A percentile compares a stretch with the other conserved stretches of the same genome.
These are phyloP conservation scores for Limanda limanda DNA, from an alignment of 2,113 vertebrate species.

Conservation along the genomic window DNA sequence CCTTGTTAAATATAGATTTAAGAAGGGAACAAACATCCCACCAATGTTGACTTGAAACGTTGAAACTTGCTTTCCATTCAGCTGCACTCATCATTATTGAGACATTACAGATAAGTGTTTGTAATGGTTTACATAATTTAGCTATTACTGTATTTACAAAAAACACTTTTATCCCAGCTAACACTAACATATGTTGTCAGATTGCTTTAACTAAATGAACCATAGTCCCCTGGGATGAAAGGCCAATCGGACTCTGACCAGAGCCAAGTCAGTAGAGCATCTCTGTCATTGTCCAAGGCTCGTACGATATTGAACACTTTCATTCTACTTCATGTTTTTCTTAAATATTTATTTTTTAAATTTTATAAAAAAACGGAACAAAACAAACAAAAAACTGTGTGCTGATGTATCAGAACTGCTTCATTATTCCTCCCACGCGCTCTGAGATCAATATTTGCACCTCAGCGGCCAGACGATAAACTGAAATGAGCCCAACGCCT, in stretches of 20 bases:
- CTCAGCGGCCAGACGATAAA: conserved; percentile 50
- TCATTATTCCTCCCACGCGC: conserved; percentile 69
- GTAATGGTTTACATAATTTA: not conserved
- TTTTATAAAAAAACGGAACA: conserved; percentile 2
- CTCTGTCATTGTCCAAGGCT: conserved; percentile 18
- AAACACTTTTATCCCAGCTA: too few relatives aligned
- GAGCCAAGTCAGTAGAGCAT: conserved; percentile 64
- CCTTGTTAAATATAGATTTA: conserved; percentile 23
- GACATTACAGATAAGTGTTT: not conserved
- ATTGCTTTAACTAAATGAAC: not conserved
- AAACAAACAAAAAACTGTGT: conserved; percentile 10
- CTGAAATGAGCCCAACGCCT: conserved; percentile 52
- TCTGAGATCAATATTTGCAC: conserved; percentile 71
- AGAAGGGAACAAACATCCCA: conserved; percentile 11
- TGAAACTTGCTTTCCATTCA: not conserved
- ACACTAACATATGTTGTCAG: not conserved
- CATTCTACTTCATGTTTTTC: conserved; percentile 23
- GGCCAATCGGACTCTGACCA: conserved; percentile 57
- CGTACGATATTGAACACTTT: conserved; percentile 39
- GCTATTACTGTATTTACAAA: too few relatives aligned
- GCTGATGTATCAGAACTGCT: conserved; percentile 53
- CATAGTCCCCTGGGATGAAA: not conserved
- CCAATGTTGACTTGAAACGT: not conserved
- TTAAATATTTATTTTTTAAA: not conserved
- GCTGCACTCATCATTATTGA: not conserved